phyloP scores from a whole-genome alignment of 2,113 vertebrate species.

The Choloepus hoffmanni region DNA sequence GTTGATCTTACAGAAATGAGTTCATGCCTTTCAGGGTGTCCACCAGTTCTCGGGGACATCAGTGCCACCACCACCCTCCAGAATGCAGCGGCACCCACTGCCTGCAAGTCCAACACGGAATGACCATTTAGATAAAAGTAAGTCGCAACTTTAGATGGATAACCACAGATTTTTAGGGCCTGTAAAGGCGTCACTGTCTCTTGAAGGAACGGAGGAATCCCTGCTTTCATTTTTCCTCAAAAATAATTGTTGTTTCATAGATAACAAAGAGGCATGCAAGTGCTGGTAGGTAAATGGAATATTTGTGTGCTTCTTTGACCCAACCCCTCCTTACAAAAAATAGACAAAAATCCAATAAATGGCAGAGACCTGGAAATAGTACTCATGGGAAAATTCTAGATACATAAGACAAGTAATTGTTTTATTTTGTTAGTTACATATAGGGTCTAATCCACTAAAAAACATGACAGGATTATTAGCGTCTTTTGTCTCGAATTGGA shows the following conservation, averaged over 20 bases:
- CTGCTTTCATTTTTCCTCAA: constrained; percentile 14
- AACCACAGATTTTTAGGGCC: not conserved
- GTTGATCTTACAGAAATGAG: too few relatives aligned
- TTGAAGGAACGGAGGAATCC: not conserved
- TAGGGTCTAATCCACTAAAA: not conserved
- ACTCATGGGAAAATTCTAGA: constrained; percentile 19
- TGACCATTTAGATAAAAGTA: not conserved
- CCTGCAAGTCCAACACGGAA: not conserved
- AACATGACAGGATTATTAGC: not conserved
- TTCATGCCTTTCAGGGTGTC: not conserved
- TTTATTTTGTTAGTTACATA: constrained; percentile 13
- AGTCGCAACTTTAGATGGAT: too few relatives aligned
- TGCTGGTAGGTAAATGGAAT: not conserved
- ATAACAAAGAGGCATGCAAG: not conserved
- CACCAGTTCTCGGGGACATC: not conserved
- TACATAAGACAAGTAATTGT: not conserved
- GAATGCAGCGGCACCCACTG: not conserved
- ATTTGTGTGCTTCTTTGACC: not conserved
- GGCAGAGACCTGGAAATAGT: not conserved
- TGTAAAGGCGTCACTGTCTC: not conserved
- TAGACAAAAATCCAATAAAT: not conserved
- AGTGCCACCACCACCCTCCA: not conserved
- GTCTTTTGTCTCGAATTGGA: constrained; percentile 43
- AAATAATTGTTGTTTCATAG: constrained; percentile 38
- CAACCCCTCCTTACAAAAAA: not conserved